Conservation (phyloP, 2,888 invertebrate genomes). For the Listrodromus nycthemerus region DNA sequence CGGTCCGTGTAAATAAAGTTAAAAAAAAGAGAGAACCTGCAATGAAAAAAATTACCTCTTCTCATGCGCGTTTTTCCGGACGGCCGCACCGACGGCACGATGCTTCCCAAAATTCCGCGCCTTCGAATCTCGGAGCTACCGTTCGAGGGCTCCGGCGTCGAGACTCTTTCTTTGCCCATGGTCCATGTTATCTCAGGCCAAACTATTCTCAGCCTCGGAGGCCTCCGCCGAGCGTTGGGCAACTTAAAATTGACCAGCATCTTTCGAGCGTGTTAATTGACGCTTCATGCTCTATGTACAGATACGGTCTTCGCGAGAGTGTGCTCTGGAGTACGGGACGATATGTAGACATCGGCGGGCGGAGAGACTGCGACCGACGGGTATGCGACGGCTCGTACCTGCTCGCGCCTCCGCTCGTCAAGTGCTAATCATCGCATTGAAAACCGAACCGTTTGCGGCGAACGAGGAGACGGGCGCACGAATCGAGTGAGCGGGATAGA, state of each 20-base stretch:
- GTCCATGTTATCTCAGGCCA: not conserved
- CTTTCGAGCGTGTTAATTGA: constrained; percentile 62
- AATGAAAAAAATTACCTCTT: constrained; percentile 33
- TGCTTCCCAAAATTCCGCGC: not conserved
- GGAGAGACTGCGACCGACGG: constrained; percentile 36
- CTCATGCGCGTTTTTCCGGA: not conserved
- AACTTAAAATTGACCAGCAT: constrained; percentile 59
- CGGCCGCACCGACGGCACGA: no score
- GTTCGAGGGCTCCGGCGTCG: not conserved
- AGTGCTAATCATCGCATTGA: constrained; percentile 82
- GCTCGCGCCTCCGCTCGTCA: constrained; percentile 67
- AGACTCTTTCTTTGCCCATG: not conserved
- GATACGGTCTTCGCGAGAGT: not conserved
- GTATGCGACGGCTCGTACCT: constrained; percentile 61
- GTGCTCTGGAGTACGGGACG: constrained; percentile 32
- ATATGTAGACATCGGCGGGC: constrained; percentile 57
- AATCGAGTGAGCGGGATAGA: constrained; percentile 34
- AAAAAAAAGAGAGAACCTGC: constrained; percentile 25
- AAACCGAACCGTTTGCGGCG: constrained; percentile 75
- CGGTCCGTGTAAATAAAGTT: constrained; percentile 53
- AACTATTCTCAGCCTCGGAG: not conserved
- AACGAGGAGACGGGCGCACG: constrained; percentile 30
- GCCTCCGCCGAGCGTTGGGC: constrained; percentile 36
- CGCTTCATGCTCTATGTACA: constrained; percentile 31
- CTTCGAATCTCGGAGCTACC: not conserved